These are phyloP conservation scores for Dynastes grantii DNA, from an alignment of 2,888 invertebrate genomes.

Conservation along the genomic window DNA sequence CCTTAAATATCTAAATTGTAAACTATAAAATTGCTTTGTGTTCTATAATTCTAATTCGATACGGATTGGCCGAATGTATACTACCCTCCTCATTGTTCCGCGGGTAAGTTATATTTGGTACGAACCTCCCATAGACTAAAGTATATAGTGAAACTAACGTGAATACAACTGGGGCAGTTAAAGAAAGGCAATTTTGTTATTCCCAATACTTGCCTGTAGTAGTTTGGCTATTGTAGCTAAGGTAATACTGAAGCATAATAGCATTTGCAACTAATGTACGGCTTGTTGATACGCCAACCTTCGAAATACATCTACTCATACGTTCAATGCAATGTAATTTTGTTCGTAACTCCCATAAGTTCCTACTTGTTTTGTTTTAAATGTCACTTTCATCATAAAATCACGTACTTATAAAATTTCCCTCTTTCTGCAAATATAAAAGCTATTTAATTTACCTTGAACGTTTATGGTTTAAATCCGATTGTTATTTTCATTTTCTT, in stretches of 20 bases:
- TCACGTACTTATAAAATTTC: too few relatives aligned
- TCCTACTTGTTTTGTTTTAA: too few relatives aligned
- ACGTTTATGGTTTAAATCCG: too few relatives aligned
- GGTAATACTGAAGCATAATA: neutral
- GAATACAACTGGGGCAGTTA: neutral
- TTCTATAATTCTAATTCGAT: constrained; percentile 64
- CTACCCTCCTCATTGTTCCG: constrained; percentile 38
- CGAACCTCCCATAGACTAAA: constrained; percentile 8
- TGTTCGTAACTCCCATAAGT: too few relatives aligned
- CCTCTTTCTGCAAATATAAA: too few relatives aligned
- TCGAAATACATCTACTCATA: too few relatives aligned
- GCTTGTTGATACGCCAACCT: too few relatives aligned
- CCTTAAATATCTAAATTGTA: constrained; percentile 61
- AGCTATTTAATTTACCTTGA: too few relatives aligned
- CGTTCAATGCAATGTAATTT: too few relatives aligned
- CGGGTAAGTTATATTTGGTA: constrained; percentile 9
- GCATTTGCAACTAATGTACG: neutral
- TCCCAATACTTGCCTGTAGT: neutral
- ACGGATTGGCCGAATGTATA: constrained; percentile 57
- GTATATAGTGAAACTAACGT: constrained; percentile 7
- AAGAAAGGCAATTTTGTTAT: neutral
- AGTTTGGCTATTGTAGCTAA: neutral
- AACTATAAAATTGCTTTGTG: constrained; percentile 63
- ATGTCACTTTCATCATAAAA: too few relatives aligned
- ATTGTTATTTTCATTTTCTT: too few relatives aligned